Conservation (phyloP, 2,113 vertebrate species). For the Heliornis fulica region DNA sequence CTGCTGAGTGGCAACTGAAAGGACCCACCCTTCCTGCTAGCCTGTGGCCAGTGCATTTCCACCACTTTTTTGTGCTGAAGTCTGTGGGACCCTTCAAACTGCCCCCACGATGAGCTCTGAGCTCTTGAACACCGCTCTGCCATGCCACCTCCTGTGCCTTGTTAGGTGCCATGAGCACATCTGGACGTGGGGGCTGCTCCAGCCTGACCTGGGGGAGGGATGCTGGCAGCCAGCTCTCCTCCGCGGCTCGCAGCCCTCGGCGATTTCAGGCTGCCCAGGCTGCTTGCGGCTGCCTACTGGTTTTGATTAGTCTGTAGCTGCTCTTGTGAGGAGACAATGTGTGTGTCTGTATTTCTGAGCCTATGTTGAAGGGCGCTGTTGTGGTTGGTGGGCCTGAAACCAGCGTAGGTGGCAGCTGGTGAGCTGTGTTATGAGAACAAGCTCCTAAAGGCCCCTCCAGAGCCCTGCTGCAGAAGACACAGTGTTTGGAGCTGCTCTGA, state of each 20-base stretch:
- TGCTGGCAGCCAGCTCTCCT: background rate
- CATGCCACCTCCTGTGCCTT: fast-evolving
- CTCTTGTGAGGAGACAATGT: background rate
- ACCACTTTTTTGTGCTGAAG: background rate
- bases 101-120: background rate
- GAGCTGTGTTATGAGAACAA: background rate
- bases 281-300: background rate
- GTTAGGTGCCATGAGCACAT: fast-evolving
- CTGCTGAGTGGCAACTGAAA: background rate
- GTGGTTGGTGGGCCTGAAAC: background rate
- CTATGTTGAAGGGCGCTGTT: background rate
- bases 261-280: fast-evolving
- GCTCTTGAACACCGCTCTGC: background rate
- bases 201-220: background rate
- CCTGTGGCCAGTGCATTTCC: fast-evolving
- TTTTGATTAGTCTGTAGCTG: background rate
- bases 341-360: background rate
- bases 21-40: background rate
- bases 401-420: background rate
- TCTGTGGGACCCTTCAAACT: background rate
- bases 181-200: background rate
- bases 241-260: fast-evolving
- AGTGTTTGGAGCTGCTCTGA: background rate
- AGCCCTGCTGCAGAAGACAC: background rate
- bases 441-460: background rate